Evolutionary conservation across 1,140 invertebrate species (phyloP), one percentile per base, ranked within the genome.

Genomic region (Gerris buenoi): DNA sequence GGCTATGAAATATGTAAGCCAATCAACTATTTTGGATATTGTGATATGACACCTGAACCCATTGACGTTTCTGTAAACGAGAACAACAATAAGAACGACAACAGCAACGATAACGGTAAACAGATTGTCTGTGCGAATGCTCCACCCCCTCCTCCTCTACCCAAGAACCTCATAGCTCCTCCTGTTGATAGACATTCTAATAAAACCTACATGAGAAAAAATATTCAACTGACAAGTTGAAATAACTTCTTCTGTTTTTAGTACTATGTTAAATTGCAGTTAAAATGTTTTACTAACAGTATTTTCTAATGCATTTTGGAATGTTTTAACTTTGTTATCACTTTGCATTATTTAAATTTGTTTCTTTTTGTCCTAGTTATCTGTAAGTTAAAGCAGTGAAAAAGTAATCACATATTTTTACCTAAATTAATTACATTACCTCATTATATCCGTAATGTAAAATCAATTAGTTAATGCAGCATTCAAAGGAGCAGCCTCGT

Each of bases 1-100:
- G 76, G 76, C 1, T 77, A 76, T 66, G 23, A 63, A 28, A 61
- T 69, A 25, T 74, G 74, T 69, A 67, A 73, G 26, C 75, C 76
- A 26, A 63, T 77, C 29, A 65, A 70, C 18, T 69, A 75, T 68
- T 75, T 71, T 68, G 72, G 72, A 10, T 25, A 25, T 26, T 46
- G 27, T 67, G 57, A 66, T n/a, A 13, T 14, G 23, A 65, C 46
- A n/a, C 29, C 60, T 26, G 25, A 15, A 23, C n/a, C 14, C 29
- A 27, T 13, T 59, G 60, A 58, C 58, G 27, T 18, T 10, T 10
- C 33, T 46, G 33, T 10, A 10, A 46, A 46, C 1, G 22, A 56
- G 15, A 18, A 18, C 2, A 67, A 63, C n/a, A 69, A 66, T 46
- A 59, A 62, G 27, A 63, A 67, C 27, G n/a, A 26, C n/a, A 29